Evolutionary conservation across 2,888 invertebrate genomes (phyloP).

Genomic region (Chymomyza caudatula): DNA sequence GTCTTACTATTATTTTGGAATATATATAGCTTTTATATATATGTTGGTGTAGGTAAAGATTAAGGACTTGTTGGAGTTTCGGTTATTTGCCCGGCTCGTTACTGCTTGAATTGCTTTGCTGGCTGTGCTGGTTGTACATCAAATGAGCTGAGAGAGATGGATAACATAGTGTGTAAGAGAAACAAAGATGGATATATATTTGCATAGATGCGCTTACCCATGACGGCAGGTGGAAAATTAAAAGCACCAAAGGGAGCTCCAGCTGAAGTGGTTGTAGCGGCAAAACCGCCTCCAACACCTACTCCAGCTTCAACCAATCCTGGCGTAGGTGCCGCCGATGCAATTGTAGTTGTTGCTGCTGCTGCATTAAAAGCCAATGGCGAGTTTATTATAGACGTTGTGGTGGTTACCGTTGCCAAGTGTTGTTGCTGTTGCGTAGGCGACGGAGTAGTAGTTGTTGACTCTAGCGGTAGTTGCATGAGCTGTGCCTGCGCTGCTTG

Average conservation of each 20-base stretch:
- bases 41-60: neutral
- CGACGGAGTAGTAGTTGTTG: neutral
- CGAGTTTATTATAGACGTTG: neutral
- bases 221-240: constrained; percentile 15
- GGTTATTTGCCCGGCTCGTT: neutral
- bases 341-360: constrained; percentile 27
- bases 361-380: constrained; percentile 12
- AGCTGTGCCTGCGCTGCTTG: neutral
- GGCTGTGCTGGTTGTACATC: neutral
- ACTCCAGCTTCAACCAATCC: constrained; percentile 14
- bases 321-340: constrained; percentile 10
- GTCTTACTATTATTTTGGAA: neutral
- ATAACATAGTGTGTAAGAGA: constrained; percentile 8
- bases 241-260: constrained; percentile 17
- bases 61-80: neutral
- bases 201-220: neutral
- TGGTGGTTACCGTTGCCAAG: neutral
- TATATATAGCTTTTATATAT: neutral
- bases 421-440: constrained; percentile 6
- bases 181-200: neutral
- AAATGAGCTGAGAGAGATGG: neutral
- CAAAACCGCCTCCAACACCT: neutral
- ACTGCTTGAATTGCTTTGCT: neutral
- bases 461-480: neutral
- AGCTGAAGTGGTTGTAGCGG: constrained; percentile 7